Base-by-base conservation (phyloP, 2,113 vertebrate genomes). In the Spermophilus dauricus region DNA sequence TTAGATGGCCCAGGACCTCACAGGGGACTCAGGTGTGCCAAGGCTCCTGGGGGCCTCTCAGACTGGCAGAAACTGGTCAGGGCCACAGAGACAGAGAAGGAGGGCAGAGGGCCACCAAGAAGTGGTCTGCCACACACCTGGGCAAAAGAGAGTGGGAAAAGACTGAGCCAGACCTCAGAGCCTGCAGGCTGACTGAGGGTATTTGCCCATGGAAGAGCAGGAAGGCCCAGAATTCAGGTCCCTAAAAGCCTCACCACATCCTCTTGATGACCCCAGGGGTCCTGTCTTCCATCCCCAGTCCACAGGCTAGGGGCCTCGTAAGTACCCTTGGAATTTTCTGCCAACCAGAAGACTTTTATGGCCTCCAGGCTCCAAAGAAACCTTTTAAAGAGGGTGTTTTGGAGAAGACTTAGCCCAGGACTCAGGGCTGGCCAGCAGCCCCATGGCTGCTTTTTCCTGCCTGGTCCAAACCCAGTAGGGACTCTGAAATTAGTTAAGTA, bases 11-110 rank as follows among this genome's bases (percentile, higher is more conserved):
- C 78, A 48, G 89, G 84, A 48, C 58, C 72, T 91, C 67, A 75
- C 39, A 61, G 37, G 24, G 83, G 63, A 70, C 80, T 80, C 51
- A n/a, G 76, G 51, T 80, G 28, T 45, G 51, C 70, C 8, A n/a
- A 75, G 45, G 65, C 72, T 96, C 82, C 30, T 45, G 78, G 65
- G 72, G 93, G 76, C 34, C 37, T 94, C 42, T 37, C 70, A 84
- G 83, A 65, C 37, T 24, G 95, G 76, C 72, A 90, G 95, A 95
- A 45, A 34, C 81, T 93, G 90, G 94, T 63, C 45, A 87, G 87
- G 65, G 80, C 42, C 48, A 86, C 67, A 83, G 94, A 93, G 37
- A 89, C 42, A 20, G 39, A 58, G 58, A 45, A 65, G 32, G 70
- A 53, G 75, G 78, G 61, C 56, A 89, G 82, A 91, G 70, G 70